Conservation (phyloP, 2,797 vertebrate species). For the Acropternis orthonyx region DNA sequence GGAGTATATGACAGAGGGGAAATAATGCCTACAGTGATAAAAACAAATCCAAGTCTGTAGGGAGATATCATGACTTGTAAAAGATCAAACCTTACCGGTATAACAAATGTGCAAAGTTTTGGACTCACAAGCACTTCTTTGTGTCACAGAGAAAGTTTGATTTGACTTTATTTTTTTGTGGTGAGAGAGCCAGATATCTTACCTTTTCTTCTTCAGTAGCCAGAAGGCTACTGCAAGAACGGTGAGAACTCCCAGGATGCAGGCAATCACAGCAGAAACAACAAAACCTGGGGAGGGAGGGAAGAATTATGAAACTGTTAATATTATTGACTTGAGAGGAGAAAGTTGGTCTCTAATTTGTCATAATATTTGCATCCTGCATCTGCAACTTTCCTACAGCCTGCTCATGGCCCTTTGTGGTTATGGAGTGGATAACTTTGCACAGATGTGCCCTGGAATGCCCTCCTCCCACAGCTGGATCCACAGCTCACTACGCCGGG, state of each 20-base stretch:
- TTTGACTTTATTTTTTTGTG: not conserved
- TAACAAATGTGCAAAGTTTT: not conserved
- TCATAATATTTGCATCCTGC: not conserved
- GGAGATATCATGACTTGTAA: not conserved
- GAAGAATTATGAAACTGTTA: not conserved
- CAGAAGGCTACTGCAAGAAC: slow-evolving; percentile 75
- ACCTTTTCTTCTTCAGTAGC: slow-evolving; percentile 84
- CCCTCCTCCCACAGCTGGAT: not conserved
- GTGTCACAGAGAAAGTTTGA: not conserved
- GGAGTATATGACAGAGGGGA: not conserved
- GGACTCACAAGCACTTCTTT: not conserved
- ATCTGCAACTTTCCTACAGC: not conserved
- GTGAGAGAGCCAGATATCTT: slow-evolving; percentile 22
- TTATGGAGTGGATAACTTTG: not conserved
- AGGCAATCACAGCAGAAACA: slow-evolving; percentile 75
- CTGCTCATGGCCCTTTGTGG: not conserved
- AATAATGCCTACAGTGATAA: not conserved
- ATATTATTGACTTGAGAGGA: not conserved
- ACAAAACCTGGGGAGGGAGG: slow-evolving; percentile 77
- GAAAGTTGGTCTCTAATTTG: not conserved
- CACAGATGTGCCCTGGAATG: not conserved
- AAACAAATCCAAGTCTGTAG: not conserved
- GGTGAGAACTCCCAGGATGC: slow-evolving; percentile 76
- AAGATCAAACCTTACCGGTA: not conserved
- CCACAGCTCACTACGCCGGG: not conserved